Evolutionary conservation across 2,888 invertebrate species (phyloP).

Genomic region (Vannuccia rotundouncinata): DNA sequence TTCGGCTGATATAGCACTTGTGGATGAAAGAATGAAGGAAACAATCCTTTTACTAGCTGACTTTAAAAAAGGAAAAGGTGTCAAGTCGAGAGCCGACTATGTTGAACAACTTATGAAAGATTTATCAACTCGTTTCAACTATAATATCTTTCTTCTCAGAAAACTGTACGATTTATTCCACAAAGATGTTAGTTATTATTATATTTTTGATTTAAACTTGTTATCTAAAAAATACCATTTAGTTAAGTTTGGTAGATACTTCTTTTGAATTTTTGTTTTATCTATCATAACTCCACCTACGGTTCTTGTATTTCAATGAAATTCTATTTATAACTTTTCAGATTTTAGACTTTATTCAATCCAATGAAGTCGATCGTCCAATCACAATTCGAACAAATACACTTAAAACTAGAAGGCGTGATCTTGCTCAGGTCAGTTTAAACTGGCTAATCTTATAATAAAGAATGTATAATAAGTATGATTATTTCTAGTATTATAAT

Average conservation of each 20-base stretch:
- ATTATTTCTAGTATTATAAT: too few species aligned
- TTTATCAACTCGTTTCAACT: slow-evolving; percentile 86
- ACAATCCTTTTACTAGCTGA: slow-evolving; percentile 28
- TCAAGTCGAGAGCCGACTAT: slow-evolving; percentile 59
- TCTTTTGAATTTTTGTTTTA: too few species aligned
- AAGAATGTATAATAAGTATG: too few species aligned
- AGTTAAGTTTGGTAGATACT: too few species aligned
- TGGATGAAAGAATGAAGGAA: slow-evolving; percentile 28
- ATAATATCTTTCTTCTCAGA: slow-evolving; percentile 89
- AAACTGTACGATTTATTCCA: slow-evolving; percentile 61
- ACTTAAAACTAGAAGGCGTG: slow-evolving; percentile 75
- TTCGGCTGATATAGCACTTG: background rate
- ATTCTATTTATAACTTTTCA: slow-evolving; percentile 43
- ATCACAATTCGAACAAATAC: slow-evolving; percentile 91
- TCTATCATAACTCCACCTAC: background rate
- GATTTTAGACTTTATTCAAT: slow-evolving; percentile 85
- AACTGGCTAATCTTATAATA: too few species aligned
- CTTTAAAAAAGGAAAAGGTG: background rate
- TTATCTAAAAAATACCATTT: too few species aligned
- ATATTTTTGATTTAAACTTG: background rate
- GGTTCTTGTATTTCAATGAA: background rate
- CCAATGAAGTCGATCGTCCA: slow-evolving; percentile 87
- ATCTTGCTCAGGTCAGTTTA: slow-evolving; percentile 82
- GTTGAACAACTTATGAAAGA: slow-evolving; percentile 71
- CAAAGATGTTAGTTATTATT: slow-evolving; percentile 44